A percentile compares a stretch with the other conserved stretches of the same genome.
These are phyloP conservation scores for Terebella lapidaria DNA, from an alignment of 2,888 invertebrate species.

Conservation along the genomic window DNA sequence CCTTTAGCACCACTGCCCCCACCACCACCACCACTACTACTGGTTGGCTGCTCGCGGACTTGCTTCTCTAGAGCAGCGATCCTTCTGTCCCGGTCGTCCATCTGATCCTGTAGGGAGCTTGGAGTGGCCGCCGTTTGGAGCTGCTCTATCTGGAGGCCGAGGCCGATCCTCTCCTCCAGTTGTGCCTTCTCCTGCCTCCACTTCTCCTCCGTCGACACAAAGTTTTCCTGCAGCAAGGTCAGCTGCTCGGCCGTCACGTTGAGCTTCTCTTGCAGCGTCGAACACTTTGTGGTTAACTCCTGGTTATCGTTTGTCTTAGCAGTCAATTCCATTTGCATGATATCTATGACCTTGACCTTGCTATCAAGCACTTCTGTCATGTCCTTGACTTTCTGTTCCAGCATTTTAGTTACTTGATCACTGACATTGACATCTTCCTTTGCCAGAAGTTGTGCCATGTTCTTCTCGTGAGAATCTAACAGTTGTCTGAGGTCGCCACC, in stretches of 20 bases:
- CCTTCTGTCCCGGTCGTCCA: neutral
- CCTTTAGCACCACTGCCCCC: neutral
- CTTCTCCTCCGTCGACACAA: slow-evolving; percentile 65
- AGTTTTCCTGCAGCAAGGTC: slow-evolving; percentile 74
- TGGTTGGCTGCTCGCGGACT: neutral
- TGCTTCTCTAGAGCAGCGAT: neutral
- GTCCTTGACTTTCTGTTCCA: neutral
- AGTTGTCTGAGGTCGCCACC: no score
- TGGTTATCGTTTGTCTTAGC: no score
- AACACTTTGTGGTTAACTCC: slow-evolving; percentile 55
- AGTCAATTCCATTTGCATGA: neutral
- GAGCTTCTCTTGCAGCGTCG: slow-evolving; percentile 67
- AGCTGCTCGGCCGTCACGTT: slow-evolving; percentile 78
- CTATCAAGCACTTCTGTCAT: neutral
- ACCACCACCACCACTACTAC: slow-evolving; percentile 11
- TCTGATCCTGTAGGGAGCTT: neutral
- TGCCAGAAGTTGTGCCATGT: neutral
- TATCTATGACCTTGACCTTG: neutral
- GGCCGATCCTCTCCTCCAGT: slow-evolving; percentile 36
- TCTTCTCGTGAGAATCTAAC: no score
- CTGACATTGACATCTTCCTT: no score
- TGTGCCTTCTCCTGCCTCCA: slow-evolving; percentile 68
- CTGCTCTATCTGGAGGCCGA: no score
- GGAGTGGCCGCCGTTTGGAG: neutral
- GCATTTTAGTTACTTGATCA: no score